phyloP scores from a whole-genome alignment of 2,113 vertebrate genomes.

The Leucopsar rothschildi region DNA sequence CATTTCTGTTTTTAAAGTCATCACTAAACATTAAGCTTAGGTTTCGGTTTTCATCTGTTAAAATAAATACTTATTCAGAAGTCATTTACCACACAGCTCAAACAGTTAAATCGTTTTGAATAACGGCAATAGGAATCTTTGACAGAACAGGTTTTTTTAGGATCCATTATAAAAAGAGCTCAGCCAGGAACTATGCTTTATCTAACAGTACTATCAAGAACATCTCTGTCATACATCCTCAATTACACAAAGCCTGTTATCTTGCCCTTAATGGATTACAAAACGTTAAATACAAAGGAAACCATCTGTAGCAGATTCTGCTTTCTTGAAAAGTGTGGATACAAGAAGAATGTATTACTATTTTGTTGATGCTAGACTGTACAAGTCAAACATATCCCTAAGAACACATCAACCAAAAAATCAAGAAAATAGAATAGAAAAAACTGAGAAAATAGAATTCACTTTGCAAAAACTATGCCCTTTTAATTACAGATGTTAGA shows the following conservation, averaged over 20 bases:
- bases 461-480: accelerated
- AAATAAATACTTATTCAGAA: neutral
- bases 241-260: neutral
- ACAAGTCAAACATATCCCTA: neutral
- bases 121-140: neutral
- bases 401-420: neutral
- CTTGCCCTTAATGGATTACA: neutral
- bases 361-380: neutral
- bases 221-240: neutral
- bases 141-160: neutral
- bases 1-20: neutral
- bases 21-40: neutral
- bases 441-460: neutral
- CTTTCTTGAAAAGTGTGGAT: neutral
- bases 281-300: neutral
- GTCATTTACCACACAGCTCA: neutral
- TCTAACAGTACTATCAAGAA: neutral
- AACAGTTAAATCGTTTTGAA: neutral
- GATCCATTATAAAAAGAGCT: neutral
- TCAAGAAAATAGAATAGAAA: neutral
- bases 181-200: neutral
- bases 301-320: neutral
- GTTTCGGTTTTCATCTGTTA: neutral
- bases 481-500: neutral
- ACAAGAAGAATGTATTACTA: neutral